These are phyloP conservation scores for Thecocarcelia acutangulata DNA, from an alignment of 2,888 invertebrate genomes.

Conservation along the genomic window DNA sequence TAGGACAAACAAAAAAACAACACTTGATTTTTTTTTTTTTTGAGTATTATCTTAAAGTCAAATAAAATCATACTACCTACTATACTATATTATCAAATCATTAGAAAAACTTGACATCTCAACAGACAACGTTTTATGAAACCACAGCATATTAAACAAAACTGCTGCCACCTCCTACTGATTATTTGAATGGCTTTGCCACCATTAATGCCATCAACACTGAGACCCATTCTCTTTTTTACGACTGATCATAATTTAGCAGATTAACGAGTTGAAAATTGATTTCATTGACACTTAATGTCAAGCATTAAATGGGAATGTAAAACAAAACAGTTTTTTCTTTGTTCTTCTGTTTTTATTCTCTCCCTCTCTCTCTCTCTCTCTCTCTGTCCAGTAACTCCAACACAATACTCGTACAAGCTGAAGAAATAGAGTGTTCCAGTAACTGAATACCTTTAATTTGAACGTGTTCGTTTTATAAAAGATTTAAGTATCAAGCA, in stretches of 20 bases:
- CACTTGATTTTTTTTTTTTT: constrained; percentile 40
- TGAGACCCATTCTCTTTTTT: constrained; percentile 54
- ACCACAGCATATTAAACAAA: constrained; percentile 18
- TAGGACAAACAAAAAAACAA: constrained; percentile 33
- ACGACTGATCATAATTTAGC: constrained; percentile 75
- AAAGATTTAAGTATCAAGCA: constrained; percentile 44
- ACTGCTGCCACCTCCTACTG: constrained; percentile 46
- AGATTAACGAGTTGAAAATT: constrained; percentile 79
- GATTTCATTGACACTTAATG: constrained; percentile 78
- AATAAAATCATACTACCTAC: constrained; percentile 8
- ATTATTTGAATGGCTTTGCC: constrained; percentile 35
- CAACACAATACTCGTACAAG: constrained; percentile 26
- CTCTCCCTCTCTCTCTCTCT: no score
- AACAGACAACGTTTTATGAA: constrained; percentile 21
- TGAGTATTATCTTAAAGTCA: constrained; percentile 18
- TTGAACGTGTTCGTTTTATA: constrained; percentile 35
- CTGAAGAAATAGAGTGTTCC: background rate
- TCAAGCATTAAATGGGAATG: constrained; percentile 70
- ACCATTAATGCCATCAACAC: constrained; percentile 12
- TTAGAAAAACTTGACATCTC: constrained; percentile 28
- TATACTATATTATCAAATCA: constrained; percentile 30
- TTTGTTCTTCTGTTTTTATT: background rate
- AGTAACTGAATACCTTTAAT: constrained; percentile 33
- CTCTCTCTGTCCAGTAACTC: constrained; percentile 13
- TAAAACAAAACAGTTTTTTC: constrained; percentile 57